phyloP scores from a whole-genome alignment of 2,113 vertebrate genomes.

The Jaculus jaculus region DNA sequence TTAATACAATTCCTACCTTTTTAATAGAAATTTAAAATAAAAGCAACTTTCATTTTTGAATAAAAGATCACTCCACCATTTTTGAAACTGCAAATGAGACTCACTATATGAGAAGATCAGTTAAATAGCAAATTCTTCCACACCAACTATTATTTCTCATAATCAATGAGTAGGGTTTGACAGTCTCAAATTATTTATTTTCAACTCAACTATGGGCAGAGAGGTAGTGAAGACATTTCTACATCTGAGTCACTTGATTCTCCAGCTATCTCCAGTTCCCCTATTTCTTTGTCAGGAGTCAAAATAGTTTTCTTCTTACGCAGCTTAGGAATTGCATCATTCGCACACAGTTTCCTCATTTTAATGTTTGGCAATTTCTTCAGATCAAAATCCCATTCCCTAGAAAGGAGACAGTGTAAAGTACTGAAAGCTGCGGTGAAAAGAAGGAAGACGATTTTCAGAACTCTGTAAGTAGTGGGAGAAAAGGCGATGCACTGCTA shows the following conservation, averaged over 20 bases:
- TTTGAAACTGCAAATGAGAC: constrained; percentile 54
- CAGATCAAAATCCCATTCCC: constrained; percentile 95
- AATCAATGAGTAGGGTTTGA: background rate
- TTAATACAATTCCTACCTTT: background rate
- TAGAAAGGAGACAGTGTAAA: constrained; percentile 72
- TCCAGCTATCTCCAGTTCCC: constrained; percentile 50
- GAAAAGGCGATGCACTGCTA: background rate
- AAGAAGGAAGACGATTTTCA: background rate
- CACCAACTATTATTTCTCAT: background rate
- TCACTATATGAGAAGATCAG: background rate
- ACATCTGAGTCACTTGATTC: constrained; percentile 74
- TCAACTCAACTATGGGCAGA: background rate
- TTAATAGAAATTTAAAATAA: constrained; percentile 46
- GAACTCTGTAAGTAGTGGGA: constrained; percentile 4
- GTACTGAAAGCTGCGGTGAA: background rate
- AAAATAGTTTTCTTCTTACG: constrained; percentile 71
- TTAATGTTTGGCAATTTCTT: constrained; percentile 97
- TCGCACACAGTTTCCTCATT: constrained; percentile 91
- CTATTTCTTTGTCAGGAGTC: constrained; percentile 61
- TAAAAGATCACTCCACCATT: background rate
- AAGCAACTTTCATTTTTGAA: constrained; percentile 41
- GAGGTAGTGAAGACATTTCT: constrained; percentile 68
- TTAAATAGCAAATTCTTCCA: background rate
- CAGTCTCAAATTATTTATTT: constrained; percentile 3
- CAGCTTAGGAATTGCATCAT: constrained; percentile 78